Evolutionary conservation across 2,888 invertebrate species (phyloP).

Genomic region (Melipona bicolor): DNA sequence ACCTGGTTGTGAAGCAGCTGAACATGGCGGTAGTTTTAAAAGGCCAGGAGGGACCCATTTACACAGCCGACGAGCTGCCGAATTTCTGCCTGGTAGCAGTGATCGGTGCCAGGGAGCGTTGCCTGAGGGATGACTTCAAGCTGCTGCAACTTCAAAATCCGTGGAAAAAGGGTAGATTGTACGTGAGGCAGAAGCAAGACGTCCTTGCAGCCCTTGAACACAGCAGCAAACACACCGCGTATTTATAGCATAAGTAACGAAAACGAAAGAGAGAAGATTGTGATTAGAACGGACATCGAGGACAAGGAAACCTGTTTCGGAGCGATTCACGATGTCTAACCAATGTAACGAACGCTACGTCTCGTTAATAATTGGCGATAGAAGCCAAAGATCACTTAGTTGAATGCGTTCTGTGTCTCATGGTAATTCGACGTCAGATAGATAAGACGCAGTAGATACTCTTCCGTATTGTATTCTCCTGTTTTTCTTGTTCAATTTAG

Average conservation of each 20-base stretch:
- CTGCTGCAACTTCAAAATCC: conserved; percentile 97
- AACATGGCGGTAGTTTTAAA: conserved; percentile 96
- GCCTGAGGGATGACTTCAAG: conserved; percentile 96
- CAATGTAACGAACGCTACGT: conserved; percentile 13
- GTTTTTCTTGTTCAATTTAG: background rate
- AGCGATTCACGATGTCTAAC: background rate
- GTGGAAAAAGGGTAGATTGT: conserved; percentile 97
- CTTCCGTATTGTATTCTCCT: background rate
- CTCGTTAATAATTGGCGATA: conserved; percentile 45
- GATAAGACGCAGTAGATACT: background rate
- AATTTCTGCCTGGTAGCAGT: conserved; percentile 98
- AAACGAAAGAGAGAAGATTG: background rate
- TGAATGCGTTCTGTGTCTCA: conserved; percentile 15
- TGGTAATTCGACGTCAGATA: background rate
- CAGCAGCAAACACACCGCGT: conserved; percentile 92
- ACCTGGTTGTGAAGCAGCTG: conserved; percentile 97
- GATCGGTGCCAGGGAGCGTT: conserved; percentile 96
- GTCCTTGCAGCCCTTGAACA: conserved; percentile 94
- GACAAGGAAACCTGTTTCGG: background rate
- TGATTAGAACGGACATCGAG: conserved; percentile 10
- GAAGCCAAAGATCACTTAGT: conserved; percentile 46
- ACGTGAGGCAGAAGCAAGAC: conserved; percentile 96
- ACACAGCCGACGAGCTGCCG: conserved; percentile 91
- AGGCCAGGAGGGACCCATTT: conserved; percentile 94
- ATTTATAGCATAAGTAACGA: conserved; percentile 78